A percentile compares a stretch with the other conserved stretches of the same genome.
Evolutionary conservation across 2,113 vertebrate species (phyloP).

Genomic region (Thymallus thymallus): DNA sequence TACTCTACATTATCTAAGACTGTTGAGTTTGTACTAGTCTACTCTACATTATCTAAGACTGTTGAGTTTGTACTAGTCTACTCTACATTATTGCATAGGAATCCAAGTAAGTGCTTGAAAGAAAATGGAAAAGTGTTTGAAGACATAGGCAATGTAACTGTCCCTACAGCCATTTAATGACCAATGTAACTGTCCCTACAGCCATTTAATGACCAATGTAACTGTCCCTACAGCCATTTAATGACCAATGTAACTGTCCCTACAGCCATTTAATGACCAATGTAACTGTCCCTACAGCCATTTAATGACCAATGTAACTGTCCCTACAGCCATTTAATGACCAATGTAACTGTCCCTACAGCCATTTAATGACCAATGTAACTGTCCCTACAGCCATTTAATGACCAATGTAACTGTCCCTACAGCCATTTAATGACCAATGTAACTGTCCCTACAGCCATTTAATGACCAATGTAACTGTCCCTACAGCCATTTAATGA

Average conservation of each 20-base stretch:
- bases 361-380: conserved; percentile 52
- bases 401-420: conserved; percentile 54
- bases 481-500: conserved; percentile 48
- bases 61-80: too few species aligned
- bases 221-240: conserved; percentile 48
- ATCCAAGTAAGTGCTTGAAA: neutral
- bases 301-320: conserved; percentile 53
- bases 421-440: conserved; percentile 44
- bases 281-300: conserved; percentile 53
- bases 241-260: conserved; percentile 54
- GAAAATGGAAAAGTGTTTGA: neutral
- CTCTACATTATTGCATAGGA: too few species aligned
- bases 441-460: conserved; percentile 53
- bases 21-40: too few species aligned
- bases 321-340: conserved; percentile 48
- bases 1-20: too few species aligned
- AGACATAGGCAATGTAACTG: conserved; percentile 49
- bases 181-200: conserved; percentile 53
- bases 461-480: conserved; percentile 53
- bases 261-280: conserved; percentile 44
- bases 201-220: conserved; percentile 52
- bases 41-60: too few species aligned
- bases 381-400: conserved; percentile 48
- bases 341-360: conserved; percentile 53
- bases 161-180: conserved; percentile 48